Conservation (phyloP, 2,888 invertebrate species). For the Salticus scenicus region DNA sequence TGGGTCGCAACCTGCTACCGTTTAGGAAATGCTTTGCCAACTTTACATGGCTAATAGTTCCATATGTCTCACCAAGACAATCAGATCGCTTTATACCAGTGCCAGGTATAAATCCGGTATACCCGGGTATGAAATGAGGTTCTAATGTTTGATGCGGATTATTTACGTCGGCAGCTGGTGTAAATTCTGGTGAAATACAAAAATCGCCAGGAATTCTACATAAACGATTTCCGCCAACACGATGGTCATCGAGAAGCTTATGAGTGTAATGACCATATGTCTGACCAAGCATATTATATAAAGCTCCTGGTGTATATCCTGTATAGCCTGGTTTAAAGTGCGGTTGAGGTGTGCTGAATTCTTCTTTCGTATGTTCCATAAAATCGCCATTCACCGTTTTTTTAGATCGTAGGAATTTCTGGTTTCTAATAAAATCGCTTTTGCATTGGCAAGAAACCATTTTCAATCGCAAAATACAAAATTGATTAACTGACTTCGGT, state of each 20-base stretch:
- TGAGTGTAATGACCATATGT: slow-evolving; percentile 35
- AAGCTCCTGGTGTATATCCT: slow-evolving; percentile 29
- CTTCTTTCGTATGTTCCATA: neutral
- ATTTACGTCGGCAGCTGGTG: neutral
- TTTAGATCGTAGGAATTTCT: no score
- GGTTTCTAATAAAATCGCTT: no score
- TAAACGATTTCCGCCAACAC: slow-evolving; percentile 22
- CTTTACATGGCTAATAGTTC: slow-evolving; percentile 30
- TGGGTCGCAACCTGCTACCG: slow-evolving; percentile 28
- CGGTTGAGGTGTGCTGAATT: slow-evolving; percentile 3
- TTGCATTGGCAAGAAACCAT: no score
- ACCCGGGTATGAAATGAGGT: slow-evolving; percentile 49
- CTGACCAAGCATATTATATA: slow-evolving; percentile 8
- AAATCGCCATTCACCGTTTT: neutral
- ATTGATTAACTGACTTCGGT: no score
- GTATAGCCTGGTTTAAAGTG: slow-evolving; percentile 51
- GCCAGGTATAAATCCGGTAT: slow-evolving; percentile 40
- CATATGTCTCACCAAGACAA: slow-evolving; percentile 41
- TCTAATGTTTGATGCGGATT: slow-evolving; percentile 39
- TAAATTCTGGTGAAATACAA: neutral
- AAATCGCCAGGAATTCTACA: slow-evolving; percentile 21
- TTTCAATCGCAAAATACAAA: no score
- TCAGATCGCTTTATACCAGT: slow-evolving; percentile 20
- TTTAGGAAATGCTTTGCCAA: slow-evolving; percentile 32
- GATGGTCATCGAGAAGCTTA: slow-evolving; percentile 20